Percentiles rank a stretch among this genome's conserved stretches.
Conservation (phyloP, 2,113 vertebrate species). For the Talpa occidentalis region DNA sequence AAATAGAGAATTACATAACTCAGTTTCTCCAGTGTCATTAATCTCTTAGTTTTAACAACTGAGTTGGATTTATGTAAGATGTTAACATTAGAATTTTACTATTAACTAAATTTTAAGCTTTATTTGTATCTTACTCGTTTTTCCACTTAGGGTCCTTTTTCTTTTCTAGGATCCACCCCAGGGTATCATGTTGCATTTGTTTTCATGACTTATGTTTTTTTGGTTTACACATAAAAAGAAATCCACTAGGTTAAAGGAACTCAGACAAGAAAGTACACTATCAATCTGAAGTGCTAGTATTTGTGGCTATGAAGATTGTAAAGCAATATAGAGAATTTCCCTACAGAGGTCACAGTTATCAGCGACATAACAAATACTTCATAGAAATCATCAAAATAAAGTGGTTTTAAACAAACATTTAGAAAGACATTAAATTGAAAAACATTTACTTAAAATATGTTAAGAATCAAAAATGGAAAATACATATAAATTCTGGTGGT, state of each 20-base stretch:
- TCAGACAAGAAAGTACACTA: background rate
- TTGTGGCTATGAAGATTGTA: background rate
- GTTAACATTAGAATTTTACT: background rate
- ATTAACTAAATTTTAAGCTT: background rate
- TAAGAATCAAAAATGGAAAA: background rate
- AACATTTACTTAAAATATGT: background rate
- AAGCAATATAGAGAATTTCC: constrained; percentile 5
- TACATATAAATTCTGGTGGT: background rate
- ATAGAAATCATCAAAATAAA: background rate
- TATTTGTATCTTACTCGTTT: background rate
- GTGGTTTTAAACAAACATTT: background rate
- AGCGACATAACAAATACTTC: background rate
- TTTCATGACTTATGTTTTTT: background rate
- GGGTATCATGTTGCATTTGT: background rate
- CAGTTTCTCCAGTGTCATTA: background rate
- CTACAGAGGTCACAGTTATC: background rate
- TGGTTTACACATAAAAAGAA: constrained; percentile 23
- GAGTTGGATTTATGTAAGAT: background rate
- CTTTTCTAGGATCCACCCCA: background rate
- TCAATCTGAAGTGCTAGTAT: background rate
- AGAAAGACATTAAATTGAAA: background rate
- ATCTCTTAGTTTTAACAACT: background rate
- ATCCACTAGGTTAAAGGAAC: background rate
- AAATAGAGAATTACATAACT: background rate
- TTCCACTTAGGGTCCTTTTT: background rate